Percentiles rank a stretch among this genome's conserved stretches.
Conservation (phyloP, 2,888 invertebrate species). For the Ophraella communa region DNA sequence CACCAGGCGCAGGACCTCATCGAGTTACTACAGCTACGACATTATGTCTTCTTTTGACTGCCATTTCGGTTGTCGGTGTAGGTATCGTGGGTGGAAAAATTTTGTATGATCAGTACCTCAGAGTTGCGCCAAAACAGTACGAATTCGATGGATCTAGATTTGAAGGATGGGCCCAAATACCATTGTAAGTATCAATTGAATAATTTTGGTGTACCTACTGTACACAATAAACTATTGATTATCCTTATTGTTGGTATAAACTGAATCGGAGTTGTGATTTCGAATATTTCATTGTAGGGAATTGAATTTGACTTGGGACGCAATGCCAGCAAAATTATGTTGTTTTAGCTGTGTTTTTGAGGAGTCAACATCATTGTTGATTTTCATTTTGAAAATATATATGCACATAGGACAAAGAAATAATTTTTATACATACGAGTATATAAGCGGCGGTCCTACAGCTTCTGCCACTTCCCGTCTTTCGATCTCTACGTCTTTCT, state of each 20-base stretch:
- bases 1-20: slow-evolving; percentile 62
- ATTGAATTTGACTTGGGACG: no score
- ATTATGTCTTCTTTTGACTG: slow-evolving; percentile 72
- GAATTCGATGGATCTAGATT: slow-evolving; percentile 56
- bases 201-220: neutral
- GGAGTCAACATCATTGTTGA: no score
- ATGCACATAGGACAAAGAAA: no score
- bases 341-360: no score
- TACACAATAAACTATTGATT: neutral
- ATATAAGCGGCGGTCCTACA: no score
- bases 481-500: no score
- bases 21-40: slow-evolving; percentile 69
- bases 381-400: no score
- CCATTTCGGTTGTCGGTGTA: slow-evolving; percentile 73
- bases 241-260: no score
- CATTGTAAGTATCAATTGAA: slow-evolving; percentile 49
- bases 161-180: slow-evolving; percentile 74
- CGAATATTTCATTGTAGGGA: no score
- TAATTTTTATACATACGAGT: no score
- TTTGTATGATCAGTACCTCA: slow-evolving; percentile 76
- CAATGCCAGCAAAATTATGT: no score
- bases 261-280: neutral
- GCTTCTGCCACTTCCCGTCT: no score
- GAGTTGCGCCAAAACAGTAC: slow-evolving; percentile 57
- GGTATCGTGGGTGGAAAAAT: slow-evolving; percentile 76